A percentile compares a stretch with the other conserved stretches of the same genome.
phyloP scores from a whole-genome alignment of 2,797 vertebrate genomes.

The Ctenosaura bakeri region DNA sequence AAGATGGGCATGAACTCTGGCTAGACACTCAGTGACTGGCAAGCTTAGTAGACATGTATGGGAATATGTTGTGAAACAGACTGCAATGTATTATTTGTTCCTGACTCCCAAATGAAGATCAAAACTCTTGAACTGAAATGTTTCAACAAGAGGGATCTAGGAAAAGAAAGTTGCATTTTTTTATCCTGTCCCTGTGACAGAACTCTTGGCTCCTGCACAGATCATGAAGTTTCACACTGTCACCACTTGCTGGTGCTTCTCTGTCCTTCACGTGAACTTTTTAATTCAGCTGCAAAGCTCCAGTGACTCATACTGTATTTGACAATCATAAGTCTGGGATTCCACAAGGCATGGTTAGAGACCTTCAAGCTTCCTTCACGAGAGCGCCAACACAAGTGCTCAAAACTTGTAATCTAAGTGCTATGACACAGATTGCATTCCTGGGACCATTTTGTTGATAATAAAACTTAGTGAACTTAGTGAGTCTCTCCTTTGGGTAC shows the following conservation, averaged over 20 bases:
- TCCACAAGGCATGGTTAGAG: not conserved
- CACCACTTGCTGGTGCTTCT: not conserved
- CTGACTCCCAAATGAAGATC: not conserved
- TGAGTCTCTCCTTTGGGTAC: not conserved
- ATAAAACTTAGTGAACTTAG: not conserved
- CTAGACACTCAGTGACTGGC: not conserved
- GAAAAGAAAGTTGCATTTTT: not conserved
- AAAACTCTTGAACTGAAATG: not conserved
- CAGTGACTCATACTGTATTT: not conserved
- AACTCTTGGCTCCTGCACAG: not conserved
- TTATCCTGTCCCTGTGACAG: not conserved
- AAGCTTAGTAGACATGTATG: not conserved
- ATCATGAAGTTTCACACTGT: not conserved
- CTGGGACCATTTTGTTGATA: not conserved
- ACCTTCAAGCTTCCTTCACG: not conserved
- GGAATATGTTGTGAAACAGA: not conserved
- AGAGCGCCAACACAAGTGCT: not conserved
- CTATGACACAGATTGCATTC: not conserved
- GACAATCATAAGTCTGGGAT: not conserved
- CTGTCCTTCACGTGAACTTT: slow-evolving; percentile 21
- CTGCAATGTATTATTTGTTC: not conserved
- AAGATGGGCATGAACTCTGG: not conserved
- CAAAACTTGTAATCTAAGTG: not conserved
- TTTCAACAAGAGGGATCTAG: too few relatives aligned
- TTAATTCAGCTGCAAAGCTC: not conserved